Base-by-base conservation (phyloP, 2,797 vertebrate species). In the Sebastes paucispinis region DNA sequence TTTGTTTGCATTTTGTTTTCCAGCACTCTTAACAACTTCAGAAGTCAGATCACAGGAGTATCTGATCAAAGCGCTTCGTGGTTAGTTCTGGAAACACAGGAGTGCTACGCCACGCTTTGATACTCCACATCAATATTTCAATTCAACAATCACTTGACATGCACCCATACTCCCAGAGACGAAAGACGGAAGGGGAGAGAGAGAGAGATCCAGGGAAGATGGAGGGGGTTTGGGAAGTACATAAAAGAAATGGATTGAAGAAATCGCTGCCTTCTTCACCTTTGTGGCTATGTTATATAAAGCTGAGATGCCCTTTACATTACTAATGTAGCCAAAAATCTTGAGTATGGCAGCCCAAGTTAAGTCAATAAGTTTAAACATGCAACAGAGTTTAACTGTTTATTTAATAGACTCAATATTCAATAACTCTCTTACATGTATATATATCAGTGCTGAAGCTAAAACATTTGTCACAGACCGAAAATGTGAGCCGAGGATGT, bases 71-170 rank as follows among this genome's bases (percentile, higher is more conserved):
- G 96, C 92, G 91, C 90, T 95, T 94, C 95, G 94, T 93, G 94
- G 95, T 96, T 95, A 96, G 95, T 94, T 96, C 94, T 95, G 95
- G 95, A 96, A 96, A 96, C 95, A 96, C 95, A 95, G 95, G 95
- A 96, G 95, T 95, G 93, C 95, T 94, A 94, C 93, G 91, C 94
- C 92, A 92, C 84, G 94, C 96, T 96, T 96, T 96, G 96, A 96
- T 96, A 96, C 95, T 96, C 93, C 90, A 94, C 96, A 96, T 96
- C 96, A 96, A 96, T 96, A 96, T 96, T 96, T 96, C 95, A 96
- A 95, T 96, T 95, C 95, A 95, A 96, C 95, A 96, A 96, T 95
- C 95, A 92, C 95, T 95, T 96, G 96, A 96, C 96, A 96, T 95
- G 94, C 94, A 92, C 94, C 92, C 93, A 90, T 95, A 95, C 95